Evolutionary conservation across 2,113 vertebrate genomes (phyloP).

Genomic region (Castor canadensis): DNA sequence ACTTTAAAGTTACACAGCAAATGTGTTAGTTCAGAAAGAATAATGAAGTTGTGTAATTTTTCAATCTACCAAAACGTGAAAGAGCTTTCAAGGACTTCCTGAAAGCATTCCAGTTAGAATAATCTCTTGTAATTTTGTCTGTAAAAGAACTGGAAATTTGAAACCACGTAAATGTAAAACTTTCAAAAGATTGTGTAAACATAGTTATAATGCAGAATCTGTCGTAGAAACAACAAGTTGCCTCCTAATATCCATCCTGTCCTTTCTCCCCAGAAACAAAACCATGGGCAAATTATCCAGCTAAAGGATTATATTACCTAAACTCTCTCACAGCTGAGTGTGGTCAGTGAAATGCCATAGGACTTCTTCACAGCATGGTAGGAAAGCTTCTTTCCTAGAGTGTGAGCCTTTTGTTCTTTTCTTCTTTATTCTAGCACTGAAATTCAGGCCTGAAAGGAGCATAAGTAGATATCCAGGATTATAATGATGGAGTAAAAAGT

Average conservation of each 20-base stretch:
- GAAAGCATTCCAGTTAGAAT: neutral
- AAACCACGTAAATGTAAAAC: neutral
- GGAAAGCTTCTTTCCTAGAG: neutral
- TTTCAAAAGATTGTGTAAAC: neutral
- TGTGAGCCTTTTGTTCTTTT: neutral
- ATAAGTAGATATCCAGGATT: neutral
- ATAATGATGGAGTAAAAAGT: neutral
- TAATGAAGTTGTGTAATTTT: neutral
- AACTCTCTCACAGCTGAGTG: too few relatives aligned
- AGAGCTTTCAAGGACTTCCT: neutral
- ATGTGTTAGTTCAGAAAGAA: neutral
- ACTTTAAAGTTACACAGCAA: neutral
- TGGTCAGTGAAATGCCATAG: neutral
- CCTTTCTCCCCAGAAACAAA: neutral
- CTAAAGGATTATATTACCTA: neutral
- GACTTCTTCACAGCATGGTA: neutral
- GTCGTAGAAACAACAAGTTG: neutral
- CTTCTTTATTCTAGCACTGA: neutral
- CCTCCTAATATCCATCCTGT: neutral
- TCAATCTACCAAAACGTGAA: neutral
- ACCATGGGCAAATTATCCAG: neutral
- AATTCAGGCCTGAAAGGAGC: neutral
- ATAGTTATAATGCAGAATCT: neutral
- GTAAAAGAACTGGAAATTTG: neutral
- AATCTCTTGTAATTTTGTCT: neutral